Base-by-base conservation (phyloP, 2,797 vertebrate species). In the Xenopus petersii region DNA sequence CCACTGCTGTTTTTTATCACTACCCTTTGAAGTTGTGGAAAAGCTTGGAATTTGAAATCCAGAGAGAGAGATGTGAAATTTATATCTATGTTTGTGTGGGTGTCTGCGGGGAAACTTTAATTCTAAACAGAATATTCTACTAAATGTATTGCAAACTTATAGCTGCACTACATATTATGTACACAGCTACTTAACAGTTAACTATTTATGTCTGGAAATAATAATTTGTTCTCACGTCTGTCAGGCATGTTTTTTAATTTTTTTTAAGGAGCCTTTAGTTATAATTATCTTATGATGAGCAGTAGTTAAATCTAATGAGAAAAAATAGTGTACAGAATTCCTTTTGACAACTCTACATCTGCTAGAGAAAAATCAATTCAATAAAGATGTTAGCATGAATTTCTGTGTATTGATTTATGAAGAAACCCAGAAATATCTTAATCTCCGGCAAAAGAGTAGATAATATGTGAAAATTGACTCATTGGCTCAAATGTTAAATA, bases 341-440 rank as follows among this genome's bases (percentile, higher is more conserved):
- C 36, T 36, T 51, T 16, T 65, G 65, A 73, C 69, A 72, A 47
- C 48, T 24, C 59, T 69, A 73, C 60, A 68, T 59, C 70, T 73
- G 33, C 59, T 70, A 30, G 60, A 51, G 64, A 71, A 64, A 73
- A 78, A 73, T 70, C 71, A 73, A 73, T 78, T 68, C 60, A 69
- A 64, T 73, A 78, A 78, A 73, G 65, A 73, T 78, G 71, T 78
- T 73, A 73, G 76, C 76, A 73, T 78, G 66, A 70, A 59, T 78
- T 73, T 73, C 33, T 73, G 63, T 64, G 48, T 78, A 78, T 78
- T 78, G 76, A 78, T 78, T 78, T 78, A 73, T 77, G 75, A 69
- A 77, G 49, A 67, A 77, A 48, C 64, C 70, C 49, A 68, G 70
- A 55, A 78, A 78, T 78, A 67, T 61, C 66, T 73, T 73, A 73